A percentile compares a stretch with the other conserved stretches of the same genome.
phyloP scores from a whole-genome alignment of 2,113 vertebrate genomes.

The Sapajus apella region DNA sequence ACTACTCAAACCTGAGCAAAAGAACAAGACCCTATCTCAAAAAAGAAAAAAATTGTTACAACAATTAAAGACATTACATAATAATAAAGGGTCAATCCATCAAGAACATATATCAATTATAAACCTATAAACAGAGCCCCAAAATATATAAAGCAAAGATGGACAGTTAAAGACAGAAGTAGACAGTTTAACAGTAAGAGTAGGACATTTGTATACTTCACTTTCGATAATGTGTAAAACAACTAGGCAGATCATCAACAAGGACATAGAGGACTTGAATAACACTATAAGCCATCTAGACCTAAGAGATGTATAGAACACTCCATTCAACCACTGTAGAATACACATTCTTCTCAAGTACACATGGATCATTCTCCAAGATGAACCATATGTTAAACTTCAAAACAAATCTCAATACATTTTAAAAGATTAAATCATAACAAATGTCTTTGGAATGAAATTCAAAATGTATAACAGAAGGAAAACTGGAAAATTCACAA shows the following conservation, averaged over 20 bases:
- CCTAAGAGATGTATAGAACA: neutral
- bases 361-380: neutral
- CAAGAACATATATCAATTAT: neutral
- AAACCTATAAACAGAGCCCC: neutral
- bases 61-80: neutral
- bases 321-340: neutral
- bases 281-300: neutral
- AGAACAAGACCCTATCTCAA: no score
- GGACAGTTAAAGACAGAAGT: neutral
- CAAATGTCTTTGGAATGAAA: neutral
- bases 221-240: neutral
- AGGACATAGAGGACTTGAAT: neutral
- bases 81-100: neutral
- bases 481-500: neutral
- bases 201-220: neutral
- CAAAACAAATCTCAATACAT: neutral
- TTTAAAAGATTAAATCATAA: neutral
- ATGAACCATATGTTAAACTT: neutral
- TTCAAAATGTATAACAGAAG: neutral
- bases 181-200: neutral
- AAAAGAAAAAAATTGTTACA: neutral
- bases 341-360: neutral
- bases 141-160: slow-evolving; percentile 2
- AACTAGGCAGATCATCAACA: neutral
- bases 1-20: no score